A percentile compares a stretch with the other conserved stretches of the same genome.
Conservation (phyloP, 1,140 invertebrate species). For the Diachasma alloeum region DNA sequence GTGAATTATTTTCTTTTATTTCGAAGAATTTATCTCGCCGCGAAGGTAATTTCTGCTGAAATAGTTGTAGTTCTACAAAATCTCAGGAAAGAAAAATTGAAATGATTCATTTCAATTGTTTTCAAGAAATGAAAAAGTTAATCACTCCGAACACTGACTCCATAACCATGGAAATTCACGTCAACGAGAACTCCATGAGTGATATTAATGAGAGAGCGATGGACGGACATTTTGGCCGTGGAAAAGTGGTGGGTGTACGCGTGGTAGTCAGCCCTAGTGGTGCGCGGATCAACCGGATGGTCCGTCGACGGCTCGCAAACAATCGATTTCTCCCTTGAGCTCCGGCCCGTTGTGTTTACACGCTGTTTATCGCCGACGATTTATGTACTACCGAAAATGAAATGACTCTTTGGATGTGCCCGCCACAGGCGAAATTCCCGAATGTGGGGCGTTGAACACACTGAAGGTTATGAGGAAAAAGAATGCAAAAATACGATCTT, state of each 20-base stretch:
- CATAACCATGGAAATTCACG: background rate
- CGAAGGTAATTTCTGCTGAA: too few relatives aligned
- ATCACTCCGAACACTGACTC: too few relatives aligned
- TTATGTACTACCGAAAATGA: slow-evolving; percentile 23
- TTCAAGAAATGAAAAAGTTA: too few relatives aligned
- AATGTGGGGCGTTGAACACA: background rate
- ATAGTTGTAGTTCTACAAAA: too few relatives aligned
- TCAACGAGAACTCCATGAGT: background rate
- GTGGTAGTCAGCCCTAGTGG: slow-evolving; percentile 1
- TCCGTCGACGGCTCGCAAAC: background rate
- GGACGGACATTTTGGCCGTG: background rate
- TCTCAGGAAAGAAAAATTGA: too few relatives aligned
- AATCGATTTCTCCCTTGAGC: slow-evolving; percentile 17
- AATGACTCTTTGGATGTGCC: background rate
- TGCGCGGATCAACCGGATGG: background rate
- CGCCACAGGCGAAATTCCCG: background rate
- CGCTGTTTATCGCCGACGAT: slow-evolving; percentile 27
- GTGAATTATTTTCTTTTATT: too few relatives aligned
- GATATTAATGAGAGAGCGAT: background rate
- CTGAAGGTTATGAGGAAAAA: background rate
- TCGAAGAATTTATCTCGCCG: too few relatives aligned
- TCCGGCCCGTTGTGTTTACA: slow-evolving; percentile 30
- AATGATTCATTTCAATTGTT: too few relatives aligned
- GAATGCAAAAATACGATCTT: background rate
- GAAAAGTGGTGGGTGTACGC: background rate